Evolutionary conservation across 1,140 invertebrate genomes (phyloP).

Genomic region (Triops cancriformis): DNA sequence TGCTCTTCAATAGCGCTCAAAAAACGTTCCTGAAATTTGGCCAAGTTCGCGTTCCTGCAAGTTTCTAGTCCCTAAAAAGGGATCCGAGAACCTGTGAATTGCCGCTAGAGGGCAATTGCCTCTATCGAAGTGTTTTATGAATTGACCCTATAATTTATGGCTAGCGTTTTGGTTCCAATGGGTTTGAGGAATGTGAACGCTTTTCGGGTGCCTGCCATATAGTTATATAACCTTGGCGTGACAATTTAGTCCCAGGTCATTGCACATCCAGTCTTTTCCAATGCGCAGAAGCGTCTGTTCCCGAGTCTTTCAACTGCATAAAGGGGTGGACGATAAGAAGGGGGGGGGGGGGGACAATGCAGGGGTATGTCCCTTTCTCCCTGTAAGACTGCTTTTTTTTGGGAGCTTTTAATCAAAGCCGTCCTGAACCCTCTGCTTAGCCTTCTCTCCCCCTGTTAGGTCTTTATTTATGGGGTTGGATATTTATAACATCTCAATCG

Average conservation of each 20-base stretch:
- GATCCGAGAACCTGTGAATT: neutral
- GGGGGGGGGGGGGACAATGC: neutral
- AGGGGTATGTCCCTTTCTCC: neutral
- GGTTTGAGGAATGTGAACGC: neutral
- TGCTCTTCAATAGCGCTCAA: neutral
- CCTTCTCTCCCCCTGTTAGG: neutral
- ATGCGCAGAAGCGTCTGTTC: neutral
- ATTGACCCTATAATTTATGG: conserved; percentile 2
- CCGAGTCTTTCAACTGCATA: neutral
- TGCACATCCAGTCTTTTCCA: neutral
- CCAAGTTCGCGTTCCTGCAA: neutral
- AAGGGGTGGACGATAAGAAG: neutral
- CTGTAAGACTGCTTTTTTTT: neutral
- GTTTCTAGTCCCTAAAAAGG: neutral
- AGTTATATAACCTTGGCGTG: neutral
- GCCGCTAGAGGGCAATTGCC: neutral
- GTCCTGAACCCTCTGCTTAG: neutral
- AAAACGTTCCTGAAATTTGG: neutral
- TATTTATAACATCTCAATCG: conserved; percentile 6
- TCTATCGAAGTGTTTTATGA: neutral
- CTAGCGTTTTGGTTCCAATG: neutral
- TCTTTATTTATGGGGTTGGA: neutral
- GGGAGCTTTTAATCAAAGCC: conserved; percentile 7
- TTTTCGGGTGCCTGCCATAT: neutral
- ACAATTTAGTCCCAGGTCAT: neutral